These are phyloP conservation scores for Coleophora flavipennella DNA, from an alignment of 2,888 invertebrate species.

Conservation along the genomic window DNA sequence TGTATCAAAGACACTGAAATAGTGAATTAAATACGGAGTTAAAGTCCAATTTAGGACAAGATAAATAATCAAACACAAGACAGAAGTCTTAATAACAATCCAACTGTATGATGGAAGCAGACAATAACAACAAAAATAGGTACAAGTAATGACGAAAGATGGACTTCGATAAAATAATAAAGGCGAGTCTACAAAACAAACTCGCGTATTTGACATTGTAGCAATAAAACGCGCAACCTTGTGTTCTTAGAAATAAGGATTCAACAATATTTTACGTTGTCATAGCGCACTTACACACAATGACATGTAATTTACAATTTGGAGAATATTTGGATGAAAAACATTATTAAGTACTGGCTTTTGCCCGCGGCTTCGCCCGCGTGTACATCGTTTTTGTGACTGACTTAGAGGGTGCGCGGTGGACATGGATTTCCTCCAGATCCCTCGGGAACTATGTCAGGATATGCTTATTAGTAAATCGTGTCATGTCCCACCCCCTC, in stretches of 20 bases:
- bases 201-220: no score
- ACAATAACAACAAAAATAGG: background rate
- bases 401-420: no score
- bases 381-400: no score
- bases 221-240: constrained; percentile 10
- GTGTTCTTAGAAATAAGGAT: constrained; percentile 23
- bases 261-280: constrained; percentile 24
- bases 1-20: no score
- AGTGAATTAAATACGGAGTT: no score
- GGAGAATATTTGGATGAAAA: constrained; percentile 4
- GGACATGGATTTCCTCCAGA: constrained; percentile 1
- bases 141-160: no score
- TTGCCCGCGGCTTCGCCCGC: no score
- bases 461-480: no score
- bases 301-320: constrained; percentile 12
- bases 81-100: background rate
- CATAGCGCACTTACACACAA: constrained; percentile 15
- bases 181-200: no score
- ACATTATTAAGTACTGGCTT: no score
- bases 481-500: no score
- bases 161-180: background rate
- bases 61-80: background rate
- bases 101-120: background rate
- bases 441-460: constrained; percentile 13
- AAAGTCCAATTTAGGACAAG: background rate